Base-by-base conservation (phyloP, 1,140 invertebrate genomes). In the Megalopta genalis region DNA sequence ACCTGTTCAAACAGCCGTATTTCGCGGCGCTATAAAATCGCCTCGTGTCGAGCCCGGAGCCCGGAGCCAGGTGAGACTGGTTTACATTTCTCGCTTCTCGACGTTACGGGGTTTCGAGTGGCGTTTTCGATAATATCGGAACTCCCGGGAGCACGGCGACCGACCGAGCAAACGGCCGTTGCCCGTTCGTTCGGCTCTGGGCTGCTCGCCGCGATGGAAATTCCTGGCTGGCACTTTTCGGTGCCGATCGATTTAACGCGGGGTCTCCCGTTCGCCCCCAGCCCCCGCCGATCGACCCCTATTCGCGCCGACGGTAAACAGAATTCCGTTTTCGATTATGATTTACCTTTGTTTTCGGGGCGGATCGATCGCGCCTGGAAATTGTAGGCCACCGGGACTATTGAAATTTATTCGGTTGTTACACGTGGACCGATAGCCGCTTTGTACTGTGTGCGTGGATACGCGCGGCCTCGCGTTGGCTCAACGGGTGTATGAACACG, bases 1-100 rank as follows among this genome's bases (percentile, higher is more conserved):
- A 84, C 83, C 83, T 85, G 82, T 85, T 84, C 83, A 84, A 85
- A 85, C 82, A 85, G 83, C 83, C 83, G 83, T 60, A 57, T 67
- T 84, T 72, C 77, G 83, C 83, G 82, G 66, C 77, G 54, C 82
- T 69, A 23, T 75, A 77, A 69, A 84, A 76, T 84, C 68, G 63
- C 82, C 74, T 49, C 67, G 81, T 60, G 65, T 42, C 68, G 42
- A 63, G 71, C 12, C n/a, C 54, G 42, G 14, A 14, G 10, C 42
- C 42, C 54, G 54, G 49, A 42, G 82, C 83, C 83, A 84, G 83
- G 83, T 84, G 83, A 84, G 70, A 70, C 77, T 60, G 59, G 69
- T 59, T 72, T 80, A 57, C 54, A 64, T 63, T 66, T 64, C 68
- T 71, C 37, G 49, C 39, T 69, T 37, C 27, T 32, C 59, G 57